Evolutionary conservation across 2,797 vertebrate species (phyloP).

Genomic region (Onychomys torridus): DNA sequence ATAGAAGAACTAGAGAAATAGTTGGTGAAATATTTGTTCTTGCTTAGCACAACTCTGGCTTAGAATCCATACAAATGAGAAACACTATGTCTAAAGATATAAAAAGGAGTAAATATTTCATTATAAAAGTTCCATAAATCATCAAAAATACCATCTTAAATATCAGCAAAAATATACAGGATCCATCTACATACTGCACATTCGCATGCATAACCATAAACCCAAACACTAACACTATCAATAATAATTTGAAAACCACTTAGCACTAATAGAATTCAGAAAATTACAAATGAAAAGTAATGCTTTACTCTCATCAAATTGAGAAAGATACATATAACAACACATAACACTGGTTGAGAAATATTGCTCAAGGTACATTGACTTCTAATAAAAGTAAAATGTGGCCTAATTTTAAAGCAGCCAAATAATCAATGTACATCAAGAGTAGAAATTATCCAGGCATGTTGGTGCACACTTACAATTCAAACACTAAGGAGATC

Average conservation of each 20-base stretch:
- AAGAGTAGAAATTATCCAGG: not conserved
- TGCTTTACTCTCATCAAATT: not conserved
- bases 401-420: not conserved
- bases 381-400: not conserved
- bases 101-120: not conserved
- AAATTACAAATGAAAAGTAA: not conserved
- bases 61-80: not conserved
- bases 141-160: not conserved
- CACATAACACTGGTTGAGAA: not conserved
- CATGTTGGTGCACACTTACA: not conserved
- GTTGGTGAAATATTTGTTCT: conserved; percentile 62
- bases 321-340: not conserved
- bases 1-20: conserved; percentile 26
- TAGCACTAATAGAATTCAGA: not conserved
- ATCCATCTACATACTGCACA: not conserved
- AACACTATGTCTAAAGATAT: not conserved
- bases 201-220: not conserved
- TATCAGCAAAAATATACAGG: not conserved
- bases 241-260: not conserved
- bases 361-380: not conserved
- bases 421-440: not conserved
- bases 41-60: not conserved
- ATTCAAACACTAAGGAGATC: not conserved
- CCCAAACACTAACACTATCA: not conserved
- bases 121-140: conserved; percentile 2